Percentiles rank a stretch among this genome's conserved stretches.
Evolutionary conservation across 2,113 vertebrate genomes (phyloP).

Genomic region (Poeciliopsis occidentalis): DNA sequence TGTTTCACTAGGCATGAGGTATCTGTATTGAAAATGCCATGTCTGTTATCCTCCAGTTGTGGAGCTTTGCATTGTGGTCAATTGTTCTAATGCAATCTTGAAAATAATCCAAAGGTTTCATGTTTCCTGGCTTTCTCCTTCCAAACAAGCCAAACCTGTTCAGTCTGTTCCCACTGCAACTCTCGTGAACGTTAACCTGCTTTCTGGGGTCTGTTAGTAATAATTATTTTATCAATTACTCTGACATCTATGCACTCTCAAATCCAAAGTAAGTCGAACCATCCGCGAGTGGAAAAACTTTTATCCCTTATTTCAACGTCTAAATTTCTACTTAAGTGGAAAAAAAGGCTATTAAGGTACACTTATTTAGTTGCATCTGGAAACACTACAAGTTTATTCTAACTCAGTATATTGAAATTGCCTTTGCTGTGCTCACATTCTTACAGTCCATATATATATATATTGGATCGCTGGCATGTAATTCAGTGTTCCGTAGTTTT

Average conservation of each 20-base stretch:
- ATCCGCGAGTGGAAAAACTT: not conserved
- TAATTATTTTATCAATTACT: too few species aligned
- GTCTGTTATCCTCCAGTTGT: not conserved
- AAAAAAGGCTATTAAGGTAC: not conserved
- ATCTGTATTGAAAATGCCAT: not conserved
- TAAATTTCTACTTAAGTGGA: not conserved
- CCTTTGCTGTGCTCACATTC: too few species aligned
- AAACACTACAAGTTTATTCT: not conserved
- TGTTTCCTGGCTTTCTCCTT: not conserved
- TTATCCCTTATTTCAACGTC: not conserved
- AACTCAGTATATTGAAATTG: not conserved
- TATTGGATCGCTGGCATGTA: too few species aligned
- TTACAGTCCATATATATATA: too few species aligned
- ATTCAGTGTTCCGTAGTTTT: too few species aligned
- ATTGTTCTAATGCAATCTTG: not conserved
- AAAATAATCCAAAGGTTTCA: not conserved
- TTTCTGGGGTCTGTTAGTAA: too few species aligned
- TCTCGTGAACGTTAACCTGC: too few species aligned
- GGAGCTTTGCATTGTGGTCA: not conserved
- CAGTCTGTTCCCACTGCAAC: not conserved
- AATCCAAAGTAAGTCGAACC: not conserved
- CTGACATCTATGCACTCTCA: too few species aligned
- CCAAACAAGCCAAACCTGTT: not conserved
- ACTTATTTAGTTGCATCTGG: too few species aligned
- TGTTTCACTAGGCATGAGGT: not conserved